Conservation (phyloP, 2,113 vertebrate genomes). For the Lycocorax pyrrhopterus region DNA sequence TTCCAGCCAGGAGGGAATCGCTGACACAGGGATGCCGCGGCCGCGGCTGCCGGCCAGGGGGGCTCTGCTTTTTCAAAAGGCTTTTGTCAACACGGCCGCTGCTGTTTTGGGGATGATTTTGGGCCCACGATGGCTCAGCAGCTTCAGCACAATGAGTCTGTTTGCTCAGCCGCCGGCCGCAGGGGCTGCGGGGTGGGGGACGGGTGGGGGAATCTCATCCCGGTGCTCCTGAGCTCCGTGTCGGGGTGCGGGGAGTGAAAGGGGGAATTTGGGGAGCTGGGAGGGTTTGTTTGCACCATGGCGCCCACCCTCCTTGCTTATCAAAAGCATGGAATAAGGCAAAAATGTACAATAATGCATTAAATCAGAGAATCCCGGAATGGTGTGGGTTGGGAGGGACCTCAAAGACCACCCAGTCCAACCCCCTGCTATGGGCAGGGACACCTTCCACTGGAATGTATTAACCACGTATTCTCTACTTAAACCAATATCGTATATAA, state of each 20-base stretch:
- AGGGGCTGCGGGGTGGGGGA: not conserved
- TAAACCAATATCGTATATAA: too few relatives aligned
- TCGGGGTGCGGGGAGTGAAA: rapidly evolving
- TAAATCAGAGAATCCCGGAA: not conserved
- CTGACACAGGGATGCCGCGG: not conserved
- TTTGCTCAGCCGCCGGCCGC: not conserved
- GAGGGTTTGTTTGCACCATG: rapidly evolving
- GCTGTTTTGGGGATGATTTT: not conserved
- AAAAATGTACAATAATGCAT: rapidly evolving
- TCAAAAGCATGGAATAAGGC: rapidly evolving
- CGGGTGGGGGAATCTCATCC: rapidly evolving
- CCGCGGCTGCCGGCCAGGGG: not conserved
- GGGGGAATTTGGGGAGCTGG: rapidly evolving
- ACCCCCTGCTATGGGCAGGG: not conserved
- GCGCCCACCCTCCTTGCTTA: too few relatives aligned
- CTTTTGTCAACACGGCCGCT: conserved; percentile 5
- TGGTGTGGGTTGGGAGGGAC: not conserved
- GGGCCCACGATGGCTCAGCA: conserved; percentile 45
- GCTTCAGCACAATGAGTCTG: conserved; percentile 15
- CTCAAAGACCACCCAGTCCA: too few relatives aligned
- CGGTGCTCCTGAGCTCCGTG: not conserved
- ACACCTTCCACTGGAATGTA: not conserved
- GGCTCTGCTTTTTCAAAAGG: not conserved
- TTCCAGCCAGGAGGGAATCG: not conserved
- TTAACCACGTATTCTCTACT: too few relatives aligned